Evolutionary conservation across 2,797 vertebrate genomes (phyloP).

Genomic region (Gallinago nigripennis): DNA sequence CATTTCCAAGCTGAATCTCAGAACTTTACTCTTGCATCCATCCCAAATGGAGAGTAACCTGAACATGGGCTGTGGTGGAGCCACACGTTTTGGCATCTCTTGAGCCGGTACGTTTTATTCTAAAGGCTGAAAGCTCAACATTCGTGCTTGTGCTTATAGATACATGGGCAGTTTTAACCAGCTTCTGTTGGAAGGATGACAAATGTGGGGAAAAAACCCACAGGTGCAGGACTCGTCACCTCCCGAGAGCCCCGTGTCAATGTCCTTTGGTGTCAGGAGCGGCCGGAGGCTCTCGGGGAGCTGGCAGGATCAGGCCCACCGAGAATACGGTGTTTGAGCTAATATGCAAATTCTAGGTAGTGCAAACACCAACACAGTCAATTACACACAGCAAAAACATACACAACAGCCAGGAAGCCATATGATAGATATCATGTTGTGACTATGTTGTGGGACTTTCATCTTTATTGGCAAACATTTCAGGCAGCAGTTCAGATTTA

Average conservation of each 20-base stretch:
- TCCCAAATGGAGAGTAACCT: neutral
- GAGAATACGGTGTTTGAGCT: slow-evolving; percentile 27
- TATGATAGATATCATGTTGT: slow-evolving; percentile 78
- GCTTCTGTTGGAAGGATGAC: neutral
- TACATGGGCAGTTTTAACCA: neutral
- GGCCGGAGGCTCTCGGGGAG: neutral
- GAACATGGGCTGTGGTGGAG: neutral
- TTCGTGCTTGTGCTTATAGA: fast-evolving
- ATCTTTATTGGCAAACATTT: slow-evolving; percentile 81
- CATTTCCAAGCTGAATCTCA: neutral
- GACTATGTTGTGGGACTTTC: slow-evolving; percentile 77
- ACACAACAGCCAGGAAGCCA: slow-evolving; percentile 72
- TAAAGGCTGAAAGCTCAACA: neutral
- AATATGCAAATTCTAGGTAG: slow-evolving; percentile 71
- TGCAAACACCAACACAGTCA: slow-evolving; percentile 62
- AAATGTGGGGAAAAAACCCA: neutral
- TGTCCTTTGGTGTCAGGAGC: neutral
- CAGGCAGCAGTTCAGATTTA: slow-evolving; percentile 80
- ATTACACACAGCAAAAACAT: slow-evolving; percentile 71
- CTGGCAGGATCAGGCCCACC: neutral
- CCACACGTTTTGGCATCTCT: neutral
- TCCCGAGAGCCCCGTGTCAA: neutral
- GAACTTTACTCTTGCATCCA: neutral
- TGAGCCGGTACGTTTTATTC: neutral
- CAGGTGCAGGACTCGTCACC: neutral